A percentile compares a stretch with the other conserved stretches of the same genome.
Conservation (phyloP, 2,888 invertebrate species). For the Monoplex corrugatus region DNA sequence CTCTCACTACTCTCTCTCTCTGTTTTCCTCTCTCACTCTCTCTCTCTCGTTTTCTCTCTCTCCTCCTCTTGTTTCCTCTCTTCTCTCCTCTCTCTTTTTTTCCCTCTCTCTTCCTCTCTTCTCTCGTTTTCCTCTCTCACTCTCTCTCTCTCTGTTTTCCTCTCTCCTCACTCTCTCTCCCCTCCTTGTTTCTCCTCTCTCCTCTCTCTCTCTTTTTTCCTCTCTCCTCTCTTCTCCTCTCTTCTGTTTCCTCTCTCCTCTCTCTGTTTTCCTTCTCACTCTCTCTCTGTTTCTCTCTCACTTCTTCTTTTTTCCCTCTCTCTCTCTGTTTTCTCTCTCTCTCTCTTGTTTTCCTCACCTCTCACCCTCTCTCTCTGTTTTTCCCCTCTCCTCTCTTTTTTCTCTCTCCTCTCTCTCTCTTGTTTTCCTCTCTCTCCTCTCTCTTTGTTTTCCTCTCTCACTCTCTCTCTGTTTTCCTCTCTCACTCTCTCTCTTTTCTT, state of each 20-base stretch:
- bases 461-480: background rate
- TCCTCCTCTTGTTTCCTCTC: background rate
- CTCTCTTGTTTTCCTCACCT: background rate
- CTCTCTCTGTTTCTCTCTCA: background rate
- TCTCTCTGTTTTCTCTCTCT: background rate
- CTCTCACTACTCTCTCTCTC: background rate
- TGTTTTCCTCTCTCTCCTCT: background rate
- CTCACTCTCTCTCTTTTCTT: background rate
- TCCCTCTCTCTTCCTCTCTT: background rate
- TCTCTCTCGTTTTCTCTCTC: background rate
- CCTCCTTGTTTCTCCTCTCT: background rate
- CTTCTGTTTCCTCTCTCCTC: too few species aligned
- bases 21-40: background rate
- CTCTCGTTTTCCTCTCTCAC: background rate
- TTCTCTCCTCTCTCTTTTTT: background rate
- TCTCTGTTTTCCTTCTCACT: too few species aligned
- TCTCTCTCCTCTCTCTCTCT: too few species aligned
- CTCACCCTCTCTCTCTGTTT: background rate
- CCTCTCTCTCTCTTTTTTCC: too few species aligned
- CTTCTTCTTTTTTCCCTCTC: too few species aligned
- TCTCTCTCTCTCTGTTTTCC: background rate
- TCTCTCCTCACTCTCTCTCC: background rate
- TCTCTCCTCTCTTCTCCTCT: too few species aligned
- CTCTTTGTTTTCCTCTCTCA: background rate
- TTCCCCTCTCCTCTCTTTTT: too few species aligned